phyloP scores from a whole-genome alignment of 2,113 vertebrate species.

The Rhabdomys dilectus region DNA sequence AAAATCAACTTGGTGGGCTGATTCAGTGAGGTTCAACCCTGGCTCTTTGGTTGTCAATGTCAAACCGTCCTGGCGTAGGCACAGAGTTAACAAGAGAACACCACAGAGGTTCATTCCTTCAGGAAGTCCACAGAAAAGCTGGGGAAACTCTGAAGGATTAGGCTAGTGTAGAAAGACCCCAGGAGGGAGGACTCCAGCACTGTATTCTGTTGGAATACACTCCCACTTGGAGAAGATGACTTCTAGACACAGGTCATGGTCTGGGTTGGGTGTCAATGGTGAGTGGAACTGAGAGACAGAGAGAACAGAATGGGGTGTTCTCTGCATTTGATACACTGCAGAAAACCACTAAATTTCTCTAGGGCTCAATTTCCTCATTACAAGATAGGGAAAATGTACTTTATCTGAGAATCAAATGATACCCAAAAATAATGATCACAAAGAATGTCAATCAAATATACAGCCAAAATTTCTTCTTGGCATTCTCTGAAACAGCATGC shows the following conservation, averaged over 20 bases:
- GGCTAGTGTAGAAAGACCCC: background rate
- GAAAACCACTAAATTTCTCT: background rate
- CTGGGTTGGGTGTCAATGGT: background rate
- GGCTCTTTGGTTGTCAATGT: background rate
- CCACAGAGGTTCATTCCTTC: background rate
- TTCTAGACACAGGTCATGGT: background rate
- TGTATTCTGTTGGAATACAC: background rate
- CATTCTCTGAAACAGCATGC: fast-evolving
- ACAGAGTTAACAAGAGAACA: background rate
- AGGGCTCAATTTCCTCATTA: background rate
- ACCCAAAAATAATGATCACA: background rate
- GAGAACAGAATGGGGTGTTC: background rate
- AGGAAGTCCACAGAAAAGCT: background rate
- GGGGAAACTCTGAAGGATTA: background rate
- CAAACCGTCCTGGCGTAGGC: background rate
- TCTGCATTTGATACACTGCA: background rate
- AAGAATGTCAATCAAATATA: background rate
- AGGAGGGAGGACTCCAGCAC: background rate
- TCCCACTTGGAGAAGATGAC: background rate
- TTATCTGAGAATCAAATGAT: background rate
- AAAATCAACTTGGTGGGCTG: background rate
- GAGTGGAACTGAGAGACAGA: background rate
- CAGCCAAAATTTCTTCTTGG: background rate
- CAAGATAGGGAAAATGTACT: background rate
- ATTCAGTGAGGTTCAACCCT: background rate